phyloP scores from a whole-genome alignment of 2,888 invertebrate species.

The Xanthia icteritia region DNA sequence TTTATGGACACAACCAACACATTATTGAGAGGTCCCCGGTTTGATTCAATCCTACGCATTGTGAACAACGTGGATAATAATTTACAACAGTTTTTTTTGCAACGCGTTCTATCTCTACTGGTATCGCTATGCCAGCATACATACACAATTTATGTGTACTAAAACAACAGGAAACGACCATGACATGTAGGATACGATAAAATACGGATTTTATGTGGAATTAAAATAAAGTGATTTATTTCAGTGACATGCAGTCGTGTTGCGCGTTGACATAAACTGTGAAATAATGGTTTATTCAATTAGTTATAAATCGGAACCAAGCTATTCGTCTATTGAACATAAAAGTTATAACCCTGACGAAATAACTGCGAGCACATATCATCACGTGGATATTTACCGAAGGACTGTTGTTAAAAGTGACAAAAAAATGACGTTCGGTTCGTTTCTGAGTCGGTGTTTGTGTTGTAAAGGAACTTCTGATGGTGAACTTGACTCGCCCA shows the following conservation, averaged over 20 bases:
- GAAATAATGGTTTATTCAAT: constrained; percentile 76
- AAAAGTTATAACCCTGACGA: constrained; percentile 65
- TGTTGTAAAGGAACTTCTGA: constrained; percentile 74
- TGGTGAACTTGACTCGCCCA: constrained; percentile 71
- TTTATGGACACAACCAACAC: constrained; percentile 54
- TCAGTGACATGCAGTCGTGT: constrained; percentile 75
- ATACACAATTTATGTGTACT: constrained; percentile 58
- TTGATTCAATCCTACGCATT: constrained; percentile 51
- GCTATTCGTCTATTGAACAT: constrained; percentile 80
- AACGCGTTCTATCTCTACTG: constrained; percentile 70
- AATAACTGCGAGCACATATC: constrained; percentile 69
- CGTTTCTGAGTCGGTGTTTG: constrained; percentile 73
- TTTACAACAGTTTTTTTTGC: constrained; percentile 59
- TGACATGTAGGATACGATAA: constrained; percentile 85
- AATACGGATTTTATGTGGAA: constrained; percentile 81
- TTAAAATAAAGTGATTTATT: constrained; percentile 75
- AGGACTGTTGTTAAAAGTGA: constrained; percentile 66
- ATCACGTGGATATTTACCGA: constrained; percentile 80
- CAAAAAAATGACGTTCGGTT: constrained; percentile 71
- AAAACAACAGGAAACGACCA: constrained; percentile 85
- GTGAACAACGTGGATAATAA: constrained; percentile 38
- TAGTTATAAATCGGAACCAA: constrained; percentile 72
- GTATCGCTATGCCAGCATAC: constrained; percentile 72
- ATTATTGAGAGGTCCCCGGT: constrained; percentile 50
- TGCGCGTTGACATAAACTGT: constrained; percentile 55